Base-by-base conservation (phyloP, 1,140 invertebrate species). In the Danaus melanippus region DNA sequence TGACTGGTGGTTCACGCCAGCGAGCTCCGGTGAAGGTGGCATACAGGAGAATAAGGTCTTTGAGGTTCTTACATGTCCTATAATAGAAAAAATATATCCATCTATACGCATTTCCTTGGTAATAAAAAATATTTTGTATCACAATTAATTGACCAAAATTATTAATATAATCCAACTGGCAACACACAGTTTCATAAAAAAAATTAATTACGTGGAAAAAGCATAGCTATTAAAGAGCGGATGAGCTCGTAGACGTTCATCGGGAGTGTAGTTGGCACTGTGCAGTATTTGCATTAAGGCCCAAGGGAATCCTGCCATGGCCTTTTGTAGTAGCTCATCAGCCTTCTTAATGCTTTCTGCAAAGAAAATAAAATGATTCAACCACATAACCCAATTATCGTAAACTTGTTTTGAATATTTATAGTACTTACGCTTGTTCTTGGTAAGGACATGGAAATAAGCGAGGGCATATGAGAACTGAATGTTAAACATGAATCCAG, bases 401-500 rank as follows among this genome's bases (percentile, higher is more conserved):
- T 32, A 32, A 32, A 32, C 6, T 32, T 32, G 21, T 32, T 32
- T 32, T 32, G 21, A 32, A 32, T 32, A 1, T 15, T 15, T 3
- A 32, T 32, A 32, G 7, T 32, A 32, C 67, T 64, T 52, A 84
- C 71, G 54, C 17, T 67, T 66, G 4, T 67, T 69, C 53, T 75
- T 77, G 42, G 73, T 72, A 59, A 71, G 92, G 87, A 87, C 92
- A 94, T 76, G 93, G 87, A 40, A 96, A 4, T 67, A 59, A 0
- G 75, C 94, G 46, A 97, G 74, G 0, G 96, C 93, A 50, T 94
- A 85, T 2, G 95, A 97, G 72, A 92, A 97, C 0, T 94, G 92
- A 89, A 97, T 94, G 73, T 97, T 98, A 49, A 96, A 96, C 42
- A 98, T 81, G 72, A 95, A 93, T 12, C 89, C 90, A 5, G 96